Evolutionary conservation across 2,113 vertebrate species (phyloP).

Genomic region (Dendropsophus ebraccatus): DNA sequence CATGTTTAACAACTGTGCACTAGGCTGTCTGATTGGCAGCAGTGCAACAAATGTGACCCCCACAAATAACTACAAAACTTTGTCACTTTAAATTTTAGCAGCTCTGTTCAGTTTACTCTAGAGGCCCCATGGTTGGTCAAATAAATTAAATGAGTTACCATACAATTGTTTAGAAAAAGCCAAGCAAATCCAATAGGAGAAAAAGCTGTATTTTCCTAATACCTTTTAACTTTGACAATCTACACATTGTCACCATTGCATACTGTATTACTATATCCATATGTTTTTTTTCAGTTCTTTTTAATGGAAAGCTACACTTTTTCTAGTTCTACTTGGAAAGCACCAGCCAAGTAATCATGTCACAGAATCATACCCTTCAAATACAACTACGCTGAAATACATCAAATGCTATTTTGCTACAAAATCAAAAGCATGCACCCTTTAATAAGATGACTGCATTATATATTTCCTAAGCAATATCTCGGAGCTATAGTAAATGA

Average conservation of each 20-base stretch:
- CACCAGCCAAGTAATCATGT: background rate
- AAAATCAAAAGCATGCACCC: background rate
- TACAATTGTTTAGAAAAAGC: no score
- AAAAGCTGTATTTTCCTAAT: background rate
- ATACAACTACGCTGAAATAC: background rate
- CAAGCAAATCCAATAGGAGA: no score
- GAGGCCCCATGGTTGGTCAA: no score
- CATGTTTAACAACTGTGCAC: no score
- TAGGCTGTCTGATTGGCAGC: no score
- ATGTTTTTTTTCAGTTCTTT: background rate
- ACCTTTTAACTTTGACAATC: background rate
- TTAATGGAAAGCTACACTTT: background rate
- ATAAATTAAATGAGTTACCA: no score
- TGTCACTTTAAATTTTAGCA: no score
- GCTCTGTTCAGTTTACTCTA: no score
- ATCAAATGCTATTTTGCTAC: conserved; percentile 10
- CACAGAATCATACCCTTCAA: background rate
- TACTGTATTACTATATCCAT: background rate
- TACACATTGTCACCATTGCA: background rate
- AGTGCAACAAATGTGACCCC: no score
- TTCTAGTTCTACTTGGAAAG: background rate
- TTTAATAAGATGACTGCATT: conserved; percentile 36
- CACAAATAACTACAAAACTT: no score
- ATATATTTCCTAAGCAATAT: conserved; percentile 10
- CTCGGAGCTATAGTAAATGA: conserved; percentile 25